Conservation (phyloP, 2,888 invertebrate species). For the Fragum fragum region DNA sequence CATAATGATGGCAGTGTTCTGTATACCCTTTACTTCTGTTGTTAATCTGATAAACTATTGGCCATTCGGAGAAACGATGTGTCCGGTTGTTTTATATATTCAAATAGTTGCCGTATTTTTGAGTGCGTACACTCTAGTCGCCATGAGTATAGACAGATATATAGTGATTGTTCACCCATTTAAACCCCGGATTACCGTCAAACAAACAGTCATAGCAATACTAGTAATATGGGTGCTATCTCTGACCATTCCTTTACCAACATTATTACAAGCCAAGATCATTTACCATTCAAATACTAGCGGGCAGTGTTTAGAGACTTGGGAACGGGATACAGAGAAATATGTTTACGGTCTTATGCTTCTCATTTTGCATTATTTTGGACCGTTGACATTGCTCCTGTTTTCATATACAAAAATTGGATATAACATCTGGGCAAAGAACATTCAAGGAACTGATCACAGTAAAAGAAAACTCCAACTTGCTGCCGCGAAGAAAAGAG, state of each 20-base stretch:
- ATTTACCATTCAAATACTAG: slow-evolving; percentile 70
- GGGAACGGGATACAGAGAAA: slow-evolving; percentile 64
- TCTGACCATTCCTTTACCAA: slow-evolving; percentile 93
- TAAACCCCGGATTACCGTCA: slow-evolving; percentile 92
- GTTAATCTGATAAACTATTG: slow-evolving; percentile 93
- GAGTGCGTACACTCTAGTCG: slow-evolving; percentile 95
- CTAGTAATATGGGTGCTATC: slow-evolving; percentile 92
- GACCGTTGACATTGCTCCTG: slow-evolving; percentile 93
- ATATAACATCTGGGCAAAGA: slow-evolving; percentile 95
- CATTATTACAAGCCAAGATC: slow-evolving; percentile 90
- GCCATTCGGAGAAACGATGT: slow-evolving; percentile 94
- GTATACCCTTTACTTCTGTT: slow-evolving; percentile 89
- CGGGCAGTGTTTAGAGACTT: slow-evolving; percentile 71
- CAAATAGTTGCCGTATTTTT: slow-evolving; percentile 89
- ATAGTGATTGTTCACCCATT: slow-evolving; percentile 96
- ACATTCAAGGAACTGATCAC: slow-evolving; percentile 88
- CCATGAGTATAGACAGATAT: slow-evolving; percentile 95
- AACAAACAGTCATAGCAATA: slow-evolving; percentile 91
- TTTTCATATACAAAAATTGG: slow-evolving; percentile 95
- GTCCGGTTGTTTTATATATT: slow-evolving; percentile 93
- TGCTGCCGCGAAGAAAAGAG: slow-evolving; percentile 95
- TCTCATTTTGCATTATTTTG: slow-evolving; percentile 93
- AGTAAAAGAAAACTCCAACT: slow-evolving; percentile 84
- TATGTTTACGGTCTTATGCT: slow-evolving; percentile 92
- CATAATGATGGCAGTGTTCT: slow-evolving; percentile 84